These are phyloP conservation scores for Theodoxus fluviatilis DNA, from an alignment of 2,888 invertebrate genomes.

Conservation along the genomic window DNA sequence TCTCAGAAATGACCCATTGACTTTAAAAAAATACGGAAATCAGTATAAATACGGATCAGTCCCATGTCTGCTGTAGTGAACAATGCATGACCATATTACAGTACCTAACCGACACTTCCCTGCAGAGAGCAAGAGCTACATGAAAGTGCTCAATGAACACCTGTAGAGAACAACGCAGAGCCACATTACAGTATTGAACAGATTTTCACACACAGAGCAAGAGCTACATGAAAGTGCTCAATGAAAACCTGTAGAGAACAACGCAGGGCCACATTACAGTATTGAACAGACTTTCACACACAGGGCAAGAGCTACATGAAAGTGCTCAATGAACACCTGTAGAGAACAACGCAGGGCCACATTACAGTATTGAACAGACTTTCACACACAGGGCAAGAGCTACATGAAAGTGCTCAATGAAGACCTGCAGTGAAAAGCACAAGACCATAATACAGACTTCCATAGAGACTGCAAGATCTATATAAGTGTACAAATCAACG, in stretches of 20 bases:
- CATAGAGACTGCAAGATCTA: too few species aligned
- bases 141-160: slow-evolving; percentile 63
- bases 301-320: too few species aligned
- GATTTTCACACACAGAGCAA: too few species aligned
- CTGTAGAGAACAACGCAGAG: slow-evolving; percentile 37
- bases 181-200: neutral
- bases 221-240: neutral
- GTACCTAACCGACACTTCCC: too few species aligned
- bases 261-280: neutral
- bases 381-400: neutral
- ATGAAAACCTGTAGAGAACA: neutral
- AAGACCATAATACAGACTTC: too few species aligned
- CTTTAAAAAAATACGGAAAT: too few species aligned
- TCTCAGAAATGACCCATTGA: too few species aligned
- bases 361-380: too few species aligned
- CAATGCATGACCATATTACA: neutral
- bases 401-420: neutral
- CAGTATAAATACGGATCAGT: too few species aligned
- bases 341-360: slow-evolving; percentile 14
- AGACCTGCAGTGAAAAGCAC: too few species aligned
- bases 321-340: slow-evolving; percentile 63
- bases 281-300: neutral
- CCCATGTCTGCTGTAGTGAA: slow-evolving; percentile 57
- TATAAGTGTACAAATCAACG: too few species aligned
- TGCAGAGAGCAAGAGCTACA: too few species aligned